Conservation (phyloP, 1,140 invertebrate species). For the Drosophila oshimai region DNA sequence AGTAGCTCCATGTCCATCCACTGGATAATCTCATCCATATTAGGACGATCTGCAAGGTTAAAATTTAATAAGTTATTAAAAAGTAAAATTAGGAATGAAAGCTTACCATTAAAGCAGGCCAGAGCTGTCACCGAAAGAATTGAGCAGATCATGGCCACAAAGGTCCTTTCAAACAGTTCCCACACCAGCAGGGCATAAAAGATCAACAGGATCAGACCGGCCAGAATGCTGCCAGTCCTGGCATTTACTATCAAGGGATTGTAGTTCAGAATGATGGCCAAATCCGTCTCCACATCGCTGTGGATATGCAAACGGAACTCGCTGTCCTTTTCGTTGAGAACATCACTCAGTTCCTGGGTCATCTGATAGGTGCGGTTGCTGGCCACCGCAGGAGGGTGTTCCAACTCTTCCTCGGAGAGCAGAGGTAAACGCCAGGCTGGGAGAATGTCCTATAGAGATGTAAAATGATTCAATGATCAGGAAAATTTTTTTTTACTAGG, state of each 20-base stretch:
- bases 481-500: too few species aligned
- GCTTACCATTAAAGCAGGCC: slow-evolving; percentile 84
- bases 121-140: slow-evolving; percentile 87
- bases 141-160: slow-evolving; percentile 90
- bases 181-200: slow-evolving; percentile 90
- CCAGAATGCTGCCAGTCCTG: slow-evolving; percentile 86
- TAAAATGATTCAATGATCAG: too few species aligned
- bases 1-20: slow-evolving; percentile 93
- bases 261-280: slow-evolving; percentile 80
- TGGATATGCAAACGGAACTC: slow-evolving; percentile 56
- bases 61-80: neutral
- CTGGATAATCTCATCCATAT: slow-evolving; percentile 87
- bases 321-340: slow-evolving; percentile 21
- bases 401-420: slow-evolving; percentile 43
- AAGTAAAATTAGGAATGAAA: too few species aligned
- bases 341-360: slow-evolving; percentile 34
- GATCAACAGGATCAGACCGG: slow-evolving; percentile 86
- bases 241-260: slow-evolving; percentile 85
- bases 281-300: slow-evolving; percentile 50
- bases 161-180: slow-evolving; percentile 89
- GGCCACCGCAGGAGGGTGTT: slow-evolving; percentile 34
- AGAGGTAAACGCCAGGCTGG: slow-evolving; percentile 60
- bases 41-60: slow-evolving; percentile 85
- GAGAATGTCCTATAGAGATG: slow-evolving; percentile 69
- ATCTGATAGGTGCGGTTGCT: slow-evolving; percentile 69